phyloP scores from a whole-genome alignment of 2,888 invertebrate species.

The Ethmia dodecea region DNA sequence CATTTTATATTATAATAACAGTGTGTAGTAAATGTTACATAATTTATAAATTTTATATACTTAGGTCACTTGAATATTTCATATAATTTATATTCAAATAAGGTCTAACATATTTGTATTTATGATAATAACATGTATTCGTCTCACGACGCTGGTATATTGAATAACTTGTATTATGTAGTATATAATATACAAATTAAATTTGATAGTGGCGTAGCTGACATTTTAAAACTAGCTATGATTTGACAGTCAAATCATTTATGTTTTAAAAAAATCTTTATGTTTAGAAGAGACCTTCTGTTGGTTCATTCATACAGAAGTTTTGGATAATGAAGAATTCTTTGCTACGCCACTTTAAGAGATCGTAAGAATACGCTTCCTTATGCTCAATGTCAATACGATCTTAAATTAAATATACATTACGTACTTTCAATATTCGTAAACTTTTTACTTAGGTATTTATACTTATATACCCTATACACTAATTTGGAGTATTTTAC shows the following conservation, averaged over 20 bases:
- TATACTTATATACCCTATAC: constrained; percentile 26
- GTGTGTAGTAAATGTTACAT: constrained; percentile 38
- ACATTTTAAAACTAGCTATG: too few relatives aligned
- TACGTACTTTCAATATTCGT: constrained; percentile 24
- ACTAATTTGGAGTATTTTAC: constrained; percentile 30
- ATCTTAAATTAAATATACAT: constrained; percentile 46
- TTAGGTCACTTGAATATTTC: constrained; percentile 55
- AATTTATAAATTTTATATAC: constrained; percentile 36
- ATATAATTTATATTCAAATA: constrained; percentile 60
- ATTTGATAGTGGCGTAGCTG: too few relatives aligned
- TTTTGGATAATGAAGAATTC: too few relatives aligned
- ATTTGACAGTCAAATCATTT: too few relatives aligned
- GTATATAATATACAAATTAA: constrained; percentile 37
- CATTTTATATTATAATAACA: constrained; percentile 27
- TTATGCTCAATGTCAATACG: constrained; percentile 72
- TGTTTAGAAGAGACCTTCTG: too few relatives aligned
- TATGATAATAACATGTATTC: constrained; percentile 47
- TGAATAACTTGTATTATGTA: constrained; percentile 44
- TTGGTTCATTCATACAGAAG: too few relatives aligned
- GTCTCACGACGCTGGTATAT: constrained; percentile 69
- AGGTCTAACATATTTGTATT: constrained; percentile 54
- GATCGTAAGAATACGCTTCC: constrained; percentile 57
- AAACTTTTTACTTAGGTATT: constrained; percentile 19
- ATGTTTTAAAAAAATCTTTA: too few relatives aligned
- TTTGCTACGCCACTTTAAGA: too few relatives aligned